These are phyloP conservation scores for Theristicus caerulescens DNA, from an alignment of 2,113 vertebrate genomes.

Conservation along the genomic window DNA sequence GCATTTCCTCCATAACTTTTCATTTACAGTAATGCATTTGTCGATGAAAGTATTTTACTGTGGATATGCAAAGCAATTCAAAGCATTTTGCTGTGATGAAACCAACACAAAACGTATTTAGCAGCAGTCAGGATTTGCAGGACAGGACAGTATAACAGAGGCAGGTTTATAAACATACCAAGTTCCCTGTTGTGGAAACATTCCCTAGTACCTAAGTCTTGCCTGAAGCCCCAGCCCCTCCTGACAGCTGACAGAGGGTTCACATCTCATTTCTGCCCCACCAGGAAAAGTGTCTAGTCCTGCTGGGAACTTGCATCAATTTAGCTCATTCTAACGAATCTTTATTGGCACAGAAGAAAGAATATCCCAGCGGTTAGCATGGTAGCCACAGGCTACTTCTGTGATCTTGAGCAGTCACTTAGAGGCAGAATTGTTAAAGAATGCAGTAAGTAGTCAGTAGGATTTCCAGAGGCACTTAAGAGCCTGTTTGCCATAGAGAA, in stretches of 20 bases:
- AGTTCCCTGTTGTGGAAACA: neutral
- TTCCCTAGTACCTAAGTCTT: neutral
- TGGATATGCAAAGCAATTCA: neutral
- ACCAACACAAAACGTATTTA: neutral
- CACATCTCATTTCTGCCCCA: neutral
- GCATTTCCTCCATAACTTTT: constrained; percentile 7
- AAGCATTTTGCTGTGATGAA: neutral
- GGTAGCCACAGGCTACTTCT: neutral
- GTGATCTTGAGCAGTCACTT: neutral
- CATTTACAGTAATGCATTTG: neutral
- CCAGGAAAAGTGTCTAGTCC: neutral
- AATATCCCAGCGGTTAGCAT: neutral
- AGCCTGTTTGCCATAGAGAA: neutral
- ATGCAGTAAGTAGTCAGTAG: neutral
- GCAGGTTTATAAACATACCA: neutral
- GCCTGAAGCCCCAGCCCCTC: neutral
- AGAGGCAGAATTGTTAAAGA: neutral
- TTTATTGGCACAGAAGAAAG: neutral
- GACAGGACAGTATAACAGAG: neutral
- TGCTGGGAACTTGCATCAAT: neutral
- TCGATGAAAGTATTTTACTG: neutral
- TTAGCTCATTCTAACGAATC: neutral
- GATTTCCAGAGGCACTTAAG: neutral
- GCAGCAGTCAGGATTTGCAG: neutral
- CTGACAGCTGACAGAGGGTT: neutral